Percentiles rank a stretch among this genome's conserved stretches.
Conservation (phyloP, 1,140 invertebrate species). For the Temnothorax longispinosus region DNA sequence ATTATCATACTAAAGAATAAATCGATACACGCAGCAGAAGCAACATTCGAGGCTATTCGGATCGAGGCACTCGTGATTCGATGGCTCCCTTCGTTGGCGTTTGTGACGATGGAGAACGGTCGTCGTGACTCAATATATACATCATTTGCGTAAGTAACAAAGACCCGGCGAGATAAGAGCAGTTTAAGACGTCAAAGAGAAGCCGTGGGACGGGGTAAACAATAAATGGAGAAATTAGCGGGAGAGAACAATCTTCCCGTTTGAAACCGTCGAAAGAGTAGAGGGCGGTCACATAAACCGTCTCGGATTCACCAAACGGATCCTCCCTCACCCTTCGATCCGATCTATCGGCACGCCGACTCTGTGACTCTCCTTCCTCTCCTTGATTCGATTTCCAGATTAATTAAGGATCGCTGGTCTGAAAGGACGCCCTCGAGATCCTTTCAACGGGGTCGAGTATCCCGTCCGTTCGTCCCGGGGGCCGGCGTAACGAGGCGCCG, state of each 20-base stretch:
- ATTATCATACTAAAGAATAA: not conserved
- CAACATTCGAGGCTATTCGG: not conserved
- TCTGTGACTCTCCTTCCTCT: slow-evolving; percentile 43
- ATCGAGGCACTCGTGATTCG: not conserved
- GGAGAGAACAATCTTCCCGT: slow-evolving; percentile 26
- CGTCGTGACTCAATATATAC: not conserved
- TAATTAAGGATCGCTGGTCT: slow-evolving; percentile 74
- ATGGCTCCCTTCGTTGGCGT: not conserved
- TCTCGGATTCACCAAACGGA: slow-evolving; percentile 48
- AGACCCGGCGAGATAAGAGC: slow-evolving; percentile 48
- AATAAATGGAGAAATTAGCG: slow-evolving; percentile 64
- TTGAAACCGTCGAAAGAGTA: slow-evolving; percentile 36
- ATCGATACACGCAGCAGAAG: not conserved
- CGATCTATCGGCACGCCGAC: slow-evolving; percentile 65
- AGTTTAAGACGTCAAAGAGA: slow-evolving; percentile 48
- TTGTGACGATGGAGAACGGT: not conserved
- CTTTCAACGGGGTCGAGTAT: slow-evolving; percentile 70
- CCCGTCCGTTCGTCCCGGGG: slow-evolving; percentile 2
- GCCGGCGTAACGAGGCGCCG: slow-evolving; percentile 67
- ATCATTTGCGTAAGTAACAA: slow-evolving; percentile 51
- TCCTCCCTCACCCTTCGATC: slow-evolving; percentile 6
- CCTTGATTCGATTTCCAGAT: slow-evolving; percentile 74
- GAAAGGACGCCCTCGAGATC: slow-evolving; percentile 71
- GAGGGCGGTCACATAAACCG: slow-evolving; percentile 48
- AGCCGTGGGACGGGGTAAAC: slow-evolving; percentile 46